Conservation (phyloP, 2,113 vertebrate genomes). For the Morone saxatilis region DNA sequence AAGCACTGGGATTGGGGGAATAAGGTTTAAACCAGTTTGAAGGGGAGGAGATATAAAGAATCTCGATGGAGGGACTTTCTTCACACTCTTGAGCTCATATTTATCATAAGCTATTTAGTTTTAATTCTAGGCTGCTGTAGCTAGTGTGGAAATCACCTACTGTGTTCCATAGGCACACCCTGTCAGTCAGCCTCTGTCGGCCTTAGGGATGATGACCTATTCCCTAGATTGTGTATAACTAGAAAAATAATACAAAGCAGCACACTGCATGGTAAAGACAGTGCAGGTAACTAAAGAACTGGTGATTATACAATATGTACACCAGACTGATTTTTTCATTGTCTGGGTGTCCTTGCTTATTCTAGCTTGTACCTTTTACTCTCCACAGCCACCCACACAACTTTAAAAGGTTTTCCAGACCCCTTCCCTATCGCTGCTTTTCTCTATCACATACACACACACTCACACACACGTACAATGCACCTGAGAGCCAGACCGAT, state of each 20-base stretch:
- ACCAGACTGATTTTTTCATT: conserved; percentile 57
- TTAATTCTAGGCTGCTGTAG: conserved; percentile 41
- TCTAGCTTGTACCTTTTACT: conserved; percentile 41
- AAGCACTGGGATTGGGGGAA: conserved; percentile 48
- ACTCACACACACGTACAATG: conserved; percentile 2
- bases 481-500: conserved; percentile 65
- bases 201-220: conserved; percentile 39
- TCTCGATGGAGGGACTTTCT: conserved; percentile 61
- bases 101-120: conserved; percentile 54
- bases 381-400: conserved; percentile 54
- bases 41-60: conserved; percentile 39
- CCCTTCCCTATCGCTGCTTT: conserved; percentile 55
- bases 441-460: conserved; percentile 38
- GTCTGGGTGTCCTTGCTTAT: conserved; percentile 39
- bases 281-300: background rate
- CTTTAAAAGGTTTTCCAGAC: conserved; percentile 76
- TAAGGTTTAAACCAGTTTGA: conserved; percentile 39
- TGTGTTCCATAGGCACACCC: conserved; percentile 55
- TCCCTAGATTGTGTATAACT: conserved; percentile 24
- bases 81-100: conserved; percentile 43
- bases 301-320: conserved; percentile 13
- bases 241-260: conserved; percentile 27
- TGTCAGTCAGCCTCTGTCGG: conserved; percentile 30
- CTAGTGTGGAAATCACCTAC: conserved; percentile 65
- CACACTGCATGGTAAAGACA: conserved; percentile 19